Conservation (phyloP, 2,797 vertebrate species). For the Lepilemur septentrionalis region DNA sequence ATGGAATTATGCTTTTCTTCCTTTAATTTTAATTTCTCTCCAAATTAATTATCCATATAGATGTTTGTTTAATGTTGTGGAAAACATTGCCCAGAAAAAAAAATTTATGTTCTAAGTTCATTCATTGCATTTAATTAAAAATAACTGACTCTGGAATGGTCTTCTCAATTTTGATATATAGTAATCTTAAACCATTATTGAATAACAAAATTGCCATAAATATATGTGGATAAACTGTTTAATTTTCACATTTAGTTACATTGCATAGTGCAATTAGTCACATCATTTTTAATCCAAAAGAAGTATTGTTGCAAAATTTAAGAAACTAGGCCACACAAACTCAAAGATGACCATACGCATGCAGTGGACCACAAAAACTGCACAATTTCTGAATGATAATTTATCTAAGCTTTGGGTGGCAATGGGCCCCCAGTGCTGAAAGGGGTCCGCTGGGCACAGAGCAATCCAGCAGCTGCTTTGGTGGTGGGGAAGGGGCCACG, state of each 20-base stretch:
- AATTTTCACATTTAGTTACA: neutral
- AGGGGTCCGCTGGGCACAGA: too few species aligned
- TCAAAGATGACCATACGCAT: neutral
- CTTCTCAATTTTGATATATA: neutral
- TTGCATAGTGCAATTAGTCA: neutral
- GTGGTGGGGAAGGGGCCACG: too few species aligned
- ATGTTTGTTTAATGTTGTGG: neutral
- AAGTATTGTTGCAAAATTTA: neutral
- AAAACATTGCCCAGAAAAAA: neutral
- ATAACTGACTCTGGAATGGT: neutral
- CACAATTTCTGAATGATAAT: neutral
- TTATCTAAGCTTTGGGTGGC: too few species aligned
- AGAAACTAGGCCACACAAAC: neutral
- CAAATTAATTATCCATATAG: neutral
- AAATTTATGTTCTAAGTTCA: neutral
- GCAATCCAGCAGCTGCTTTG: too few species aligned
- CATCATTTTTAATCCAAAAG: neutral
- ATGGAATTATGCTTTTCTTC: neutral
- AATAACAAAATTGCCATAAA: neutral
- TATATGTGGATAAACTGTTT: neutral
- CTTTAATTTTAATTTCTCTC: neutral
- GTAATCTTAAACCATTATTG: neutral
- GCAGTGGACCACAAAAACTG: neutral
- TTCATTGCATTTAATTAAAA: neutral
- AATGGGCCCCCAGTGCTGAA: too few species aligned